These are phyloP conservation scores for Ooceraea biroi DNA, from an alignment of 1,140 invertebrate genomes.

Conservation along the genomic window DNA sequence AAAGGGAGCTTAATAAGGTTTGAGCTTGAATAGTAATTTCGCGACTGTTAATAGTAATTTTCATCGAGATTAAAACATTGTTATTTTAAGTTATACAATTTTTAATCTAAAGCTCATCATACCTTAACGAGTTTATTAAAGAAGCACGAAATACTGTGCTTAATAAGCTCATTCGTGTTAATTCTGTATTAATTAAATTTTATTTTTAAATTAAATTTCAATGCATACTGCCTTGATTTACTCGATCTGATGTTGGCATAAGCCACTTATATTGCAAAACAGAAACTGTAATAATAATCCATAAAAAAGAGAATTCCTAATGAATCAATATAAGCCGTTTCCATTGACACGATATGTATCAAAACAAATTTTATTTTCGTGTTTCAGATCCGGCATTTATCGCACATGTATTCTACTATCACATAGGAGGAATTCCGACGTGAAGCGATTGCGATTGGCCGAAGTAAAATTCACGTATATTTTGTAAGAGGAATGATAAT, in stretches of 20 bases:
- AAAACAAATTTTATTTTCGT: constrained; percentile 26
- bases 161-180: not conserved
- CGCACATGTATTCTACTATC: not conserved
- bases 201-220: constrained; percentile 17
- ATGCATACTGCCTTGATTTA: constrained; percentile 7
- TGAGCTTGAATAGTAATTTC: no score
- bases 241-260: not conserved
- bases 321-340: not conserved
- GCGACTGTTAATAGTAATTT: no score
- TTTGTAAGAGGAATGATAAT: no score
- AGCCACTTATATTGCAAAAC: not conserved
- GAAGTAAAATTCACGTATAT: no score
- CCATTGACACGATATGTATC: not conserved
- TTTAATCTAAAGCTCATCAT: not conserved
- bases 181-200: no score
- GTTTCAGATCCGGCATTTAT: constrained; percentile 21
- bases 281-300: constrained; percentile 20
- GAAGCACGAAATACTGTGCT: not conserved
- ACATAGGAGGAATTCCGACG: constrained; percentile 6
- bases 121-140: not conserved
- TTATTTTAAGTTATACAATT: not conserved
- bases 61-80: no score
- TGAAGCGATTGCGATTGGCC: not conserved
- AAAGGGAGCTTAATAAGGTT: no score
- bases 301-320: constrained; percentile 1